A percentile compares a stretch with the other conserved stretches of the same genome.
Evolutionary conservation across 2,888 invertebrate species (phyloP).

Genomic region (Hypselothyrea guttata): DNA sequence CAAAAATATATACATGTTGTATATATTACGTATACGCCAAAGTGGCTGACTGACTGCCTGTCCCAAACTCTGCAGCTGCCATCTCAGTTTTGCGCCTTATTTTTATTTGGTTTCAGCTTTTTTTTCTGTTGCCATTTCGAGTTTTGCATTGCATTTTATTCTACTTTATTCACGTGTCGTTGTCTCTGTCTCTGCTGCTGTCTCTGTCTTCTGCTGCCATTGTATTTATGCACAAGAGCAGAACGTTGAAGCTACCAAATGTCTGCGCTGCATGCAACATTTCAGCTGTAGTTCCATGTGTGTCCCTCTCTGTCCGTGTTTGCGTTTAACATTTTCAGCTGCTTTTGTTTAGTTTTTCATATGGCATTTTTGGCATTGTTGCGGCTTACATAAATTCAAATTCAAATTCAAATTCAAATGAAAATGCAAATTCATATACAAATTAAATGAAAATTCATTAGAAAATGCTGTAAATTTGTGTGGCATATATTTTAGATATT

Average conservation of each 20-base stretch:
- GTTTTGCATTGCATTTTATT: slow-evolving; percentile 63
- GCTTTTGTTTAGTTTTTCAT: slow-evolving; percentile 35
- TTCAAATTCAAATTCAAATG: neutral
- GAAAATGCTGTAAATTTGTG: slow-evolving; percentile 24
- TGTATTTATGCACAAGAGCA: slow-evolving; percentile 73
- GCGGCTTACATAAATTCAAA: slow-evolving; percentile 26
- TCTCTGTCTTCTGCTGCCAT: slow-evolving; percentile 35
- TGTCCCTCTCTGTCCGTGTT: slow-evolving; percentile 13
- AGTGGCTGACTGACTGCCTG: slow-evolving; percentile 53
- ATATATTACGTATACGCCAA: slow-evolving; percentile 70
- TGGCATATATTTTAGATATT: slow-evolving; percentile 20
- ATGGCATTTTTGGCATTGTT: slow-evolving; percentile 39
- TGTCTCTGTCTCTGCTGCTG: slow-evolving; percentile 7
- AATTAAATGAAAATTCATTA: slow-evolving; percentile 52
- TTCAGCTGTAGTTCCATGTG: slow-evolving; percentile 20
- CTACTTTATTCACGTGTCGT: slow-evolving; percentile 49
- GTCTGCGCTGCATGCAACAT: slow-evolving; percentile 54
- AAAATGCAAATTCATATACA: neutral
- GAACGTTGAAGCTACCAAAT: slow-evolving; percentile 65
- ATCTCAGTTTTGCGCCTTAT: slow-evolving; percentile 19
- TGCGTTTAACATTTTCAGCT: slow-evolving; percentile 16
- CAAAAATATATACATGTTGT: slow-evolving; percentile 33
- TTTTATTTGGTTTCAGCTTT: slow-evolving; percentile 2
- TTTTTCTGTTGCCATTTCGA: slow-evolving; percentile 35
- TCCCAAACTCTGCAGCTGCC: slow-evolving; percentile 9